Base-by-base conservation (phyloP, 2,797 vertebrate genomes). In the Morelia viridis region DNA sequence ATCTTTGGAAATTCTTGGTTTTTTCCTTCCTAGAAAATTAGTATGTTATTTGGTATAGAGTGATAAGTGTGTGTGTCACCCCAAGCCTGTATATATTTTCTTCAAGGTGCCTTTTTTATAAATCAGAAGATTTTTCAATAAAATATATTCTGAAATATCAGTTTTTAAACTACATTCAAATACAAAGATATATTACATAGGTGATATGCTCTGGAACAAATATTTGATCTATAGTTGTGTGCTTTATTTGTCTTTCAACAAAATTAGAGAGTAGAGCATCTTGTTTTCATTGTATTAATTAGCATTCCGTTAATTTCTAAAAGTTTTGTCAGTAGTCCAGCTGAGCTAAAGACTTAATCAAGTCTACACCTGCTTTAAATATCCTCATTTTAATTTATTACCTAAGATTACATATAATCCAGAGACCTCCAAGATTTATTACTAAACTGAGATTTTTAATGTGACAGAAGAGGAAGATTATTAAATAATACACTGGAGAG, bases 11-110 rank as follows among this genome's bases (percentile, higher is more conserved):
- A 76, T 76, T 19, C 31, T 76, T 65, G 24, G 56, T 9, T 2
- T 88, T 92, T 61, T 46, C 87, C 87, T 65, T 1, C 35, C 35
- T 11, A 58, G 28, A 13, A 92, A 89, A 76, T 57, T 87, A 90
- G 5, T 12, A 26, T 22, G 28, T 35, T 84, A 31, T n/a, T 31
- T 84, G 60, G 7, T 60, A 2, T 85, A 31, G 3, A 88, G 2
- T 41, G 35, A 9, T 19, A 53, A 41, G 6, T 7, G 17, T 91
- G 24, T 85, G 24, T 88, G 87, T 90, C 50, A 83, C 4, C 6
- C 5, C 46, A 88, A 88, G 11, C 26, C 13, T 83, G 9, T 80
- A 87, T 26, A 6, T 9, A 58, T 76, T 50, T 87, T 76, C 19
- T 62, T 83, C 28, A 56, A 46, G 12, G 15, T 28, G 2, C 24